These are phyloP conservation scores for Drosophila setosimentum DNA, from an alignment of 2,888 invertebrate species.

Conservation along the genomic window DNA sequence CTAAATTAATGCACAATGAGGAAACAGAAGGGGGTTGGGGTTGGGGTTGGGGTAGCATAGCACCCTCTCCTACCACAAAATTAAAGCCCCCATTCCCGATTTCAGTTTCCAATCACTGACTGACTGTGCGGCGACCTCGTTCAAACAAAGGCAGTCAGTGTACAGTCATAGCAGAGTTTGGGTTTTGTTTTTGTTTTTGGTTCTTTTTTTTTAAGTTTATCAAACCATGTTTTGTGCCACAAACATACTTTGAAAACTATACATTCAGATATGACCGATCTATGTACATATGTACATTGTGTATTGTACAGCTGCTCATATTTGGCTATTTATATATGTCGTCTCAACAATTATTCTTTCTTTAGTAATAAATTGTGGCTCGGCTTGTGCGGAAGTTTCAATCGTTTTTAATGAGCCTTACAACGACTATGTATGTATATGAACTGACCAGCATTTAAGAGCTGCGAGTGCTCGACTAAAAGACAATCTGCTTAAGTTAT, in stretches of 20 bases:
- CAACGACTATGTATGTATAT: constrained; percentile 5
- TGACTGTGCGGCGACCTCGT: constrained; percentile 9
- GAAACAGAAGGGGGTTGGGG: constrained; percentile 5
- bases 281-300: neutral
- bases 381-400: constrained; percentile 67
- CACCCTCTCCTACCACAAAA: neutral
- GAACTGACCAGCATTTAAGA: neutral
- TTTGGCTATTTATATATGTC: constrained; percentile 10
- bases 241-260: constrained; percentile 18
- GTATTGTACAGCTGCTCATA: neutral
- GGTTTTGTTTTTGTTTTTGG: neutral
- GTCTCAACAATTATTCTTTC: constrained; percentile 3
- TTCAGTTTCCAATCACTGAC: constrained; percentile 1
- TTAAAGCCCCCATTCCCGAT: neutral
- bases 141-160: constrained; percentile 25
- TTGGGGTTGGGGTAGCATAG: neutral
- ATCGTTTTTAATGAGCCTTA: constrained; percentile 69
- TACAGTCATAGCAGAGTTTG: neutral
- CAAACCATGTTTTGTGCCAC: constrained; percentile 5
- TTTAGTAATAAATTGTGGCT: constrained; percentile 12
- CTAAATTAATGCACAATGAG: constrained; percentile 51
- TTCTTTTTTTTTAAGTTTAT: neutral
- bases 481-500: constrained; percentile 2
- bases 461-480: neutral
- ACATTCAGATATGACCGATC: constrained; percentile 9